Percentiles rank a stretch among this genome's conserved stretches.
These are phyloP conservation scores for Phallusia fumigata DNA, from an alignment of 23 tunicate species.

Conservation along the genomic window DNA sequence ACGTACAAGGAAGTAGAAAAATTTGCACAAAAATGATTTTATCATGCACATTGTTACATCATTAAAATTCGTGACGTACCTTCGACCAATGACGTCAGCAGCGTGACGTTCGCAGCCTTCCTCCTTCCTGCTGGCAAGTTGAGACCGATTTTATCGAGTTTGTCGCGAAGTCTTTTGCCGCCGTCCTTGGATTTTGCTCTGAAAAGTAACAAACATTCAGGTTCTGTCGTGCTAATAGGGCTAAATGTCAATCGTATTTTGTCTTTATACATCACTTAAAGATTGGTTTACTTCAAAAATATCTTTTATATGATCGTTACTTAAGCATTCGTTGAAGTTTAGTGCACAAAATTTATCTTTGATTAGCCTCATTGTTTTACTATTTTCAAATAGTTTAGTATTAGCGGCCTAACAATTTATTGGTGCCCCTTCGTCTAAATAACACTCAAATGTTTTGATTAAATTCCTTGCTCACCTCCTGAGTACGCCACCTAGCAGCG, in stretches of 20 bases:
- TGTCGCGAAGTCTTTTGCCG: conserved; percentile 95
- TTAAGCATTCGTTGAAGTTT: no score
- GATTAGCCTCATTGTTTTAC: no score
- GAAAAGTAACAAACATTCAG: not conserved
- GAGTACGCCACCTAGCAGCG: conserved; percentile 97
- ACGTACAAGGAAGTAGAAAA: no score
- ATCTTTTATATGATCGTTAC: no score
- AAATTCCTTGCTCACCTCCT: conserved; percentile 57
- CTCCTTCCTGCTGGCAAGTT: conserved; percentile 98
- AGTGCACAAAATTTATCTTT: no score
- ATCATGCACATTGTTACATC: not conserved
- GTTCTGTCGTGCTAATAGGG: not conserved
- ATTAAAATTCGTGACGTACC: conserved; percentile 32
- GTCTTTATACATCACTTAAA: no score
- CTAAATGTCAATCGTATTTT: no score
- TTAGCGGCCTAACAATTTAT: no score
- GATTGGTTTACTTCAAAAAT: no score
- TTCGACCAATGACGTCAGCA: conserved; percentile 88
- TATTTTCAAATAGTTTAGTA: no score
- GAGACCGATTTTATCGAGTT: conserved; percentile 96
- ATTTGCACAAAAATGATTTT: not conserved
- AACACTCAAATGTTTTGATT: no score
- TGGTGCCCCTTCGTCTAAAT: no score
- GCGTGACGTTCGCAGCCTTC: conserved; percentile 99
- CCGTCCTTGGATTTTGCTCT: conserved; percentile 99